Base-by-base conservation (phyloP, 2,113 vertebrate species). In the Phyllostomus discolor region DNA sequence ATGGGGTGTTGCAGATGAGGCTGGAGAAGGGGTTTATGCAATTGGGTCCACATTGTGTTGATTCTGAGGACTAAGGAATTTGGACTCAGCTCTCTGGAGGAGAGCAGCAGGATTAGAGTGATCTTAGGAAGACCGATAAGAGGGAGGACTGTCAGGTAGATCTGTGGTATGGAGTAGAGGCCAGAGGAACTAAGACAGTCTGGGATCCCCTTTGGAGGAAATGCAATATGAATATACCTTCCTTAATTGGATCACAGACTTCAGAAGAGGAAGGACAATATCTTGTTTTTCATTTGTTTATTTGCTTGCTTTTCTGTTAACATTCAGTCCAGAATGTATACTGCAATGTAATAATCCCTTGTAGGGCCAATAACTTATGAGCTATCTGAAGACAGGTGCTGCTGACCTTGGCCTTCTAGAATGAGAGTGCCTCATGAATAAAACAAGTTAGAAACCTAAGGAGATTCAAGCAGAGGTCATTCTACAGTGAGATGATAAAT, bases 401-500 rank as follows among this genome's bases (percentile, higher is more conserved):
- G 57, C 54, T 92, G 88, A 91, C 64, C 88, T 96, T 95, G 50
- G 26, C 57, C 64, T 94, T 31, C 20, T 94, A 52, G 72, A 94
- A 96, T 41, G 52, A 86, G 75, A 73, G 12, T 35, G 20, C 10
- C 52, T 95, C 75, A 82, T 94, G 96, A 97, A 97, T 95, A 97
- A 96, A 97, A 82, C 82, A 94, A 93, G 31, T 86, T 80, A 72
- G 69, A 94, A 96, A 89, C n/a, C 50, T 57, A 93, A 54, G 78
- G 79, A 92, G 69, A 96, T 83, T 57, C 1, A 2, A 82, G 35
- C 50, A 91, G 67, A 82, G 69, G 95, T 94, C 95, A 94, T 72
- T 89, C 26, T 54, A 82, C 19, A 88, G 79, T 73, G 64, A 91
- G 59, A 57, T 73, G 86, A 95, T 97, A 97, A 95, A 97, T 97